These are phyloP conservation scores for Neelides folsomi DNA, from an alignment of 2,888 invertebrate species.

Conservation along the genomic window DNA sequence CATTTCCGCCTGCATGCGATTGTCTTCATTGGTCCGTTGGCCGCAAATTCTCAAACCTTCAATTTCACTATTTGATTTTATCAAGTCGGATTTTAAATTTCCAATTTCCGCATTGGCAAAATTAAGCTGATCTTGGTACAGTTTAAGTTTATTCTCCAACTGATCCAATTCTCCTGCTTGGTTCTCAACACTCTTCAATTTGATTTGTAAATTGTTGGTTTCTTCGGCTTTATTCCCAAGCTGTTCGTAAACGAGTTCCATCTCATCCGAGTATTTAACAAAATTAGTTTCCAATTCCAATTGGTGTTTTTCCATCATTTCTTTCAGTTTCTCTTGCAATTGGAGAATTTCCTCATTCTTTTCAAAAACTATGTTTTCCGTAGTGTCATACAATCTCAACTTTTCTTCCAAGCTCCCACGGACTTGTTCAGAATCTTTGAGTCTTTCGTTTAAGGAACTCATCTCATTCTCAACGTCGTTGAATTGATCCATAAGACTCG, in stretches of 20 bases:
- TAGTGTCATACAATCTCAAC: conserved; percentile 6
- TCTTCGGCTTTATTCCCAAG: neutral
- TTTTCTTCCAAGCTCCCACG: conserved; percentile 9
- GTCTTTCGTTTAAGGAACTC: conserved; percentile 13
- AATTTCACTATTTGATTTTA: too few relatives aligned
- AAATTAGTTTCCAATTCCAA: conserved; percentile 10
- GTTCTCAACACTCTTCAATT: neutral
- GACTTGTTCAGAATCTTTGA: conserved; percentile 15
- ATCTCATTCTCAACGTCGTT: conserved; percentile 17
- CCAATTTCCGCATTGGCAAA: too few relatives aligned
- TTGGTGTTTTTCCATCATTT: conserved; percentile 8
- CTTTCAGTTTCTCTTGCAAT: neutral
- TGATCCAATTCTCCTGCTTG: neutral
- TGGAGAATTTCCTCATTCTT: too few relatives aligned
- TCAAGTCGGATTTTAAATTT: too few relatives aligned
- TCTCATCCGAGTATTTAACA: conserved; percentile 4
- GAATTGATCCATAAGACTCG: conserved; percentile 16
- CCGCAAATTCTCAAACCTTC: too few relatives aligned
- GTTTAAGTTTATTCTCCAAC: neutral
- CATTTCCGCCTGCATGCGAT: too few relatives aligned
- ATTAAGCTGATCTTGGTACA: neutral
- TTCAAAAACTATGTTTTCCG: too few relatives aligned
- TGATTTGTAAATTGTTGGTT: neutral
- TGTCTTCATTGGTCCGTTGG: too few relatives aligned
- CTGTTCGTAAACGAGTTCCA: neutral